Percentiles rank a stretch among this genome's conserved stretches.
phyloP scores from a whole-genome alignment of 2,113 vertebrate species.

The Natator depressus region DNA sequence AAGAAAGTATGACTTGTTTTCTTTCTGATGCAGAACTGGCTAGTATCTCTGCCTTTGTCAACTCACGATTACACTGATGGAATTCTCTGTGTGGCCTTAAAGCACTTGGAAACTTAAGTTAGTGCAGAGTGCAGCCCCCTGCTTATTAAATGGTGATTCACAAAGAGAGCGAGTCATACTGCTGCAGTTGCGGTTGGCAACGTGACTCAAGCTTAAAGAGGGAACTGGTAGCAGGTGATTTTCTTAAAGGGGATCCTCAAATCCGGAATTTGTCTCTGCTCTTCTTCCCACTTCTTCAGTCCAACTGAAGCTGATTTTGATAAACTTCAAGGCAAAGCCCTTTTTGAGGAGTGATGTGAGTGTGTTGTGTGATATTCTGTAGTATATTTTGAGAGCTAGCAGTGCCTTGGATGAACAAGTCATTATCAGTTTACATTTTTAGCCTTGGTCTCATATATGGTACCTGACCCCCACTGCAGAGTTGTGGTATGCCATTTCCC shows the following conservation, averaged over 20 bases:
- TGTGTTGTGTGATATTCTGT: background rate
- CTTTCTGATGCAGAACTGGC: fast-evolving
- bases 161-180: background rate
- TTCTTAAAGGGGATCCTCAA: background rate
- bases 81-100: background rate
- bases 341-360: background rate
- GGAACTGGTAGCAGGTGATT: background rate
- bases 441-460: background rate
- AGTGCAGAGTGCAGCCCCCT: background rate
- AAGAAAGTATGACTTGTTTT: fast-evolving
- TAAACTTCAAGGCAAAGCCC: fast-evolving
- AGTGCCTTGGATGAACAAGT: background rate
- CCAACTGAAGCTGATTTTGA: background rate
- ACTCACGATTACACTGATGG: background rate
- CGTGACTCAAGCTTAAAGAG: background rate
- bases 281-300: background rate
- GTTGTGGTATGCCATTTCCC: background rate
- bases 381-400: background rate
- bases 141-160: fast-evolving
- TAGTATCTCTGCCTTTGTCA: background rate
- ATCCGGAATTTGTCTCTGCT: background rate
- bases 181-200: background rate
- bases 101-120: background rate
- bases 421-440: background rate
- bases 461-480: background rate